Base-by-base conservation (phyloP, 2,113 vertebrate genomes). In the cattle (Bos taurus) region DNA sequence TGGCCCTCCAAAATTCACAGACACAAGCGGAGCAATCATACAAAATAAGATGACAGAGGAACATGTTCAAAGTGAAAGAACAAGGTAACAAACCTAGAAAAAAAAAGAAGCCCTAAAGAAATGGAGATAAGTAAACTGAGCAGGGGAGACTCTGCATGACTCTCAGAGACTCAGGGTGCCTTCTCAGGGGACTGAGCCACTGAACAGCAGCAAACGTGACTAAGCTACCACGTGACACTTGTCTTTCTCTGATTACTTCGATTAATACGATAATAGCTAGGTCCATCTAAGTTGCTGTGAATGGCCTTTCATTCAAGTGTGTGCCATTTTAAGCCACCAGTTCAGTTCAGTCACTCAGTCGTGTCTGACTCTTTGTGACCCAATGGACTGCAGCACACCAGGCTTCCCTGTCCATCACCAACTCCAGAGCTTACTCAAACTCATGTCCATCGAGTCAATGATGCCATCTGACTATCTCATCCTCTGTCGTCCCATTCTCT, bases 401-500 rank as follows among this genome's bases (percentile, higher is more conserved):
- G 64, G 17, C 64, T 5, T 71, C n/a, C 64, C n/a, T 36, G 17
- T 71, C 4, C n/a, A 36, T 36, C 64, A 71, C 64, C 64, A 71
- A 6, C n/a, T 71, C 64, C 17, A 4, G 17, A 71, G n/a, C 9
- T 71, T 11, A 36, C 5, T 36, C 4, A 71, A 11, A 71, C 64
- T 23, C 19, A 21, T 11, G 19, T 5, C 9, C n/a, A 23, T 71
- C 1, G 4, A 71, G 64, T 36, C 17, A 0, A 17, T 11, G 19
- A 71, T 71, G n/a, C 9, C 17, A 5, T 36, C 19, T 0, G 5
- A 11, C 64, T 19, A 36, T 71, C 64, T 36, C 64, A 23, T 36
- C 64, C 64, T 71, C 64, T 6, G 64, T 36, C 2, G 0, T 71
- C 17, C n/a, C 17, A 0, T 36, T 36, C n/a, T 21, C 17, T 21